phyloP scores from a whole-genome alignment of 2,797 vertebrate species.

The Cuniculus paca region DNA sequence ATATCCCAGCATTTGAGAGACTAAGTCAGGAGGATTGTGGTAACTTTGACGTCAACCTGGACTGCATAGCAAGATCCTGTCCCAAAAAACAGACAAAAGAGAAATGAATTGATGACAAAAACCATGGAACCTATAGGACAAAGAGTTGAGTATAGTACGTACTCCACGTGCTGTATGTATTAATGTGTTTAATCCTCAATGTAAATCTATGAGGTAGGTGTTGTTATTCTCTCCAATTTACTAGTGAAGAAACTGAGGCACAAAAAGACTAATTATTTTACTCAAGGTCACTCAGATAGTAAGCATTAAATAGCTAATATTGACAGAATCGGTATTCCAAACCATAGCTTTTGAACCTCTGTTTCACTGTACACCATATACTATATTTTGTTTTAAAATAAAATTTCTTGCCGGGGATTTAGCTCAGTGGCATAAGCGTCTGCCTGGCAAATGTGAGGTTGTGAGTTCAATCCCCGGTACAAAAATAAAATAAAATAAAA shows the following conservation, averaged over 20 bases:
- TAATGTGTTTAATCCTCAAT: not conserved
- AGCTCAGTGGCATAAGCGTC: no score
- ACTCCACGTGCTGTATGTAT: not conserved
- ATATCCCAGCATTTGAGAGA: not conserved
- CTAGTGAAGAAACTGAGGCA: not conserved
- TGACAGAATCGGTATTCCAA: not conserved
- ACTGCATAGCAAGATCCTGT: not conserved
- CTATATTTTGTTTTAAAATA: not conserved
- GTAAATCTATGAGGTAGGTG: not conserved
- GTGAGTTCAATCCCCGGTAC: no score
- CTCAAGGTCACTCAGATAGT: not conserved
- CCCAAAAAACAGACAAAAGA: not conserved
- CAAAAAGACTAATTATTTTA: not conserved
- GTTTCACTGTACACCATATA: not conserved
- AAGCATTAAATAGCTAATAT: not conserved
- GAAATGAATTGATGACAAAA: not conserved
- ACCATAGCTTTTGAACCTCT: not conserved
- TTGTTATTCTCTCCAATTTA: not conserved
- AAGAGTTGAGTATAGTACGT: not conserved
- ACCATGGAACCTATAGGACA: not conserved
- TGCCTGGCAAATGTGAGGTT: no score
- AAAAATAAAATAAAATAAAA: no score
- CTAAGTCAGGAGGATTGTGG: not conserved
- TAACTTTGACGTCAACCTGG: not conserved
- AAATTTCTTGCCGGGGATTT: not conserved